phyloP scores from a whole-genome alignment of 2,888 invertebrate genomes.

The Odontocolon sp. region DNA sequence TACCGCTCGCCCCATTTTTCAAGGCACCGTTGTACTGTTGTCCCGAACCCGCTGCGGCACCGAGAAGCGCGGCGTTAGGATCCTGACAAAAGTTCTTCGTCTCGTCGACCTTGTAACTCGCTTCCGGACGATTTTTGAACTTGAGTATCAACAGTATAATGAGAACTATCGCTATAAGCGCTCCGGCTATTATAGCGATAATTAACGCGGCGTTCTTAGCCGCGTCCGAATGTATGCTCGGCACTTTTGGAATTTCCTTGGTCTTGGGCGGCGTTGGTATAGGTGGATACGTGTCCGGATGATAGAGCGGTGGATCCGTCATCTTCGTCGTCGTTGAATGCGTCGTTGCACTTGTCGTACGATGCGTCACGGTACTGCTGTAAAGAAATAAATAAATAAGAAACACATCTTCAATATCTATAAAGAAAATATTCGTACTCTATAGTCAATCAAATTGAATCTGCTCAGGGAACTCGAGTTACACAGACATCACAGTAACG shows the following conservation, averaged over 20 bases:
- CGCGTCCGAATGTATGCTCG: conserved; percentile 85
- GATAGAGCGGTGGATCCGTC: conserved; percentile 77
- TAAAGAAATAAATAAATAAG: conserved; percentile 32
- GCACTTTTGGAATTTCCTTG: conserved; percentile 71
- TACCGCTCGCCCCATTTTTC: conserved; percentile 75
- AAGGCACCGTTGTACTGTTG: conserved; percentile 80
- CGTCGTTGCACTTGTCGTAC: conserved; percentile 73
- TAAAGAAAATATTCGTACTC: no score
- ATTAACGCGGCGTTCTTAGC: conserved; percentile 90
- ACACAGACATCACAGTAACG: no score
- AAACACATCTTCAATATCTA: not conserved
- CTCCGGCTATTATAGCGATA: conserved; percentile 94
- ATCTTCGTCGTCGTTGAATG: conserved; percentile 73
- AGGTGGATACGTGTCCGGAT: conserved; percentile 76
- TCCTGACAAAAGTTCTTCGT: conserved; percentile 89
- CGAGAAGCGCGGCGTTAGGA: conserved; percentile 89
- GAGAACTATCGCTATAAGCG: conserved; percentile 94
- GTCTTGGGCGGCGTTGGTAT: conserved; percentile 77
- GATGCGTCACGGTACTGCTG: conserved; percentile 72
- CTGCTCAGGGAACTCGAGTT: no score
- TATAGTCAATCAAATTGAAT: no score
- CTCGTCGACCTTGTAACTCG: conserved; percentile 96
- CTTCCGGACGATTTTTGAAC: conserved; percentile 91
- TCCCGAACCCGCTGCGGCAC: conserved; percentile 82
- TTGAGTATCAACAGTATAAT: conserved; percentile 95